Evolutionary conservation across 30 jellyfish, hydroid and myxozoan species (phyloP), one percentile per base, ranked within the genome.

Genomic region (Aurelia coerulea): DNA sequence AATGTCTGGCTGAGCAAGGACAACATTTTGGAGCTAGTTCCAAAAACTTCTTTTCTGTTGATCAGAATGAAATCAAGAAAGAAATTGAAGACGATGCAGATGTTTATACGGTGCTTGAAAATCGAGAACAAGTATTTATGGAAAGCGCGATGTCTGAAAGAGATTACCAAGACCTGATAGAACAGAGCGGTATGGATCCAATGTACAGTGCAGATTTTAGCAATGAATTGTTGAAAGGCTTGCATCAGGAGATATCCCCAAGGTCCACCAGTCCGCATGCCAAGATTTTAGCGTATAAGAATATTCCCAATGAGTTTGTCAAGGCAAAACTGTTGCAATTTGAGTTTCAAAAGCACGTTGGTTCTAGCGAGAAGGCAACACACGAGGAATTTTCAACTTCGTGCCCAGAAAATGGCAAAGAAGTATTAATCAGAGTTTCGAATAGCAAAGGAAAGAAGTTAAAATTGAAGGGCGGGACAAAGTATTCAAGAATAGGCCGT

Each of bases 291-390:
- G 35, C 31, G 33, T 4, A 60, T 60, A 17, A n/a, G 70, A 17
- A 60, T 60, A 17, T 60, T n/a, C 70, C 70, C 23, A 54, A 34
- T 29, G 74, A 75, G 64, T 49, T 50, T 3, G 62, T 75, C 11
- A 53, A 54, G 17, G 86, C 74, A 58, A 75, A 37, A 15, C 74
- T 75, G 32, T 67, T 75, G 33, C 74, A 75, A 19, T 75, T 75
- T 75, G 86, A 75, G 10, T 3, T 13, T 60, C 70, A 60, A 0
- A 23, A 60, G 12, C 31, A 11, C 13, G 35, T 17, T 23, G 70
- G 35, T 60, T 14, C 35, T 17, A 5, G 35, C 35, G 70, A 60
- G 11, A 60, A n/a, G 35, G 35, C 70, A 17, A 5, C 31, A 23
- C 31, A n/a, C 31, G 35, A 17, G 4, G 70, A 60, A 11, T 0